phyloP scores from a whole-genome alignment of 2,888 invertebrate species.

The Plebejus melissa region DNA sequence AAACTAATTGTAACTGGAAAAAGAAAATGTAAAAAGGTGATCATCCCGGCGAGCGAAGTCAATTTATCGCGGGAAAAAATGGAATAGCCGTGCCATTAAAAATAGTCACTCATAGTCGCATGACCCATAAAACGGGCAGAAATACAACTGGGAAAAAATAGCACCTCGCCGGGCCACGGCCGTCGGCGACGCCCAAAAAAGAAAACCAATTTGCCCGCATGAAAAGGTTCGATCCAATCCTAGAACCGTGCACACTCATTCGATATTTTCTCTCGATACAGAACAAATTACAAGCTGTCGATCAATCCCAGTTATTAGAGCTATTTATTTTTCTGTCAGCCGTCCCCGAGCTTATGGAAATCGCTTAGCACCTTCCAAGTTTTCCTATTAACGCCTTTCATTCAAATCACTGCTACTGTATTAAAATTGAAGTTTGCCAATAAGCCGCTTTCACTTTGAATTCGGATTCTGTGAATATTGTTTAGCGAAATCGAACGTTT shows the following conservation, averaged over 20 bases:
- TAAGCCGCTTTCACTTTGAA: constrained; percentile 50
- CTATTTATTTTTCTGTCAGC: constrained; percentile 73
- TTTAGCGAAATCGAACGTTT: constrained; percentile 26
- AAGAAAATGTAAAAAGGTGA: constrained; percentile 60
- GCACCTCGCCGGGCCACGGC: constrained; percentile 64
- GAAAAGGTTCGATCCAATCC: constrained; percentile 76
- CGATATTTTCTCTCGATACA: constrained; percentile 71
- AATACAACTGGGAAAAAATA: constrained; percentile 68
- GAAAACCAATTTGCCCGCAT: constrained; percentile 78
- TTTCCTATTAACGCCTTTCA: constrained; percentile 62
- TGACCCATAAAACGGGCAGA: constrained; percentile 77
- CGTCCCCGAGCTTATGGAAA: constrained; percentile 64
- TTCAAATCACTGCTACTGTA: constrained; percentile 50
- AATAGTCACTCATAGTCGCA: constrained; percentile 76
- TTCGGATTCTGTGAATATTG: constrained; percentile 43
- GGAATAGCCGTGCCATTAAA: constrained; percentile 72
- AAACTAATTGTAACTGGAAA: constrained; percentile 44
- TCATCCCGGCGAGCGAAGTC: constrained; percentile 70
- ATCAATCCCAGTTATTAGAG: constrained; percentile 53
- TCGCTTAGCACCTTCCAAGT: constrained; percentile 60
- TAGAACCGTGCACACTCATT: constrained; percentile 73
- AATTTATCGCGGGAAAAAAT: constrained; percentile 74
- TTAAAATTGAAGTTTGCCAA: constrained; percentile 51
- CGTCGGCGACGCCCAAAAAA: constrained; percentile 68
- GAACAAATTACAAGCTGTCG: constrained; percentile 77